Evolutionary conservation across 37 sponge, comb jelly and placozoan species (phyloP), one percentile per base, ranked within the genome.

Genomic region (Amphimedon queenslandica): DNA sequence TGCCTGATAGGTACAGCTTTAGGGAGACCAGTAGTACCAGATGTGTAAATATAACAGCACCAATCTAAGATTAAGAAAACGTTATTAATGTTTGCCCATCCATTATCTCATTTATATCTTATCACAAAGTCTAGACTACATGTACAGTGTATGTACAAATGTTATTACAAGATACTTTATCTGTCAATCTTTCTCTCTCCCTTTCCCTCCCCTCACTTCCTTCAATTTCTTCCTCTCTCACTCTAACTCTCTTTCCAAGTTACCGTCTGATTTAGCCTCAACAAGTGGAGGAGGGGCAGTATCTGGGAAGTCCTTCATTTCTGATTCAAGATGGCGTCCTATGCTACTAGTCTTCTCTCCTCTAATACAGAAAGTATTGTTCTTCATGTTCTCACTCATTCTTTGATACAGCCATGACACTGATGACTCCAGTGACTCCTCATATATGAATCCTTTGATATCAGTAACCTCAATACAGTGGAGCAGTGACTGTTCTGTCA

Each of bases 11-110:
- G 61, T n/a, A 60, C 61, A n/a, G 87, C 80, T 42, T 93, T 93
- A 16, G 94, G 94, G 30, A 92, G 82, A 3, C 94, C 94, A 20
- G 94, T 93, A 24, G 94, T 93, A 1, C 94, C 94, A 37, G 90
- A 90, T 0, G 94, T 93, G 72, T 85, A 93, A 33, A 93, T 85
- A 72, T 90, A 89, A 63, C 73, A 74, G 3, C 84, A 37, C 2
- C 61, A 33, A 38, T 89, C 90, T 79, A n/a, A n/a, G n/a, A n/a
- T n/a, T n/a, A n/a, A n/a, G n/a, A n/a, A n/a, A n/a, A n/a, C n/a
- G n/a, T n/a, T n/a, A n/a, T n/a, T n/a, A n/a, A n/a, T n/a, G n/a
- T n/a, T n/a, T n/a, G n/a, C n/a, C n/a, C n/a, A n/a, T n/a, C n/a
- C n/a, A n/a, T n/a, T n/a, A n/a, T n/a, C n/a, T n/a, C n/a, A n/a